Conservation (phyloP, 2,888 invertebrate genomes). For the Drosophila hawaiiensis region DNA sequence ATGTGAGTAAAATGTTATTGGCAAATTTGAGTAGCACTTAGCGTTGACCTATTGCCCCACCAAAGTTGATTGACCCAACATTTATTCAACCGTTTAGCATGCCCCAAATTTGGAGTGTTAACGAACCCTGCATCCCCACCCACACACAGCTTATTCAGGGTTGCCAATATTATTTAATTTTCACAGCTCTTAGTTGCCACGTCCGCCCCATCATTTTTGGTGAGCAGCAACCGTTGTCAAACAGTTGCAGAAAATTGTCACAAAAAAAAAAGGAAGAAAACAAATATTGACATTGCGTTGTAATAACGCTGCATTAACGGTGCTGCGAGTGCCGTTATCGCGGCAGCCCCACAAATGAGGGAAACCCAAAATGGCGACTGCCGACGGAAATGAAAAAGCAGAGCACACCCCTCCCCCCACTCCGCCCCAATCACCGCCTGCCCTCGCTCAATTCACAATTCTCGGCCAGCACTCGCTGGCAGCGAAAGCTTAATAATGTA, state of each 20-base stretch:
- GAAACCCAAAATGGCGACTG: conserved; percentile 61
- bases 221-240: conserved; percentile 54
- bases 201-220: not conserved
- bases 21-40: conserved; percentile 20
- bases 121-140: conserved; percentile 4
- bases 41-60: conserved; percentile 36
- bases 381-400: conserved; percentile 62
- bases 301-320: conserved; percentile 79
- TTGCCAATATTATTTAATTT: conserved; percentile 77
- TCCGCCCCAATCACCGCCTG: not conserved
- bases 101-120: conserved; percentile 64
- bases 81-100: conserved; percentile 43
- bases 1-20: conserved; percentile 5
- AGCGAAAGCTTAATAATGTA: conserved; percentile 80
- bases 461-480: conserved; percentile 26
- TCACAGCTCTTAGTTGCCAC: conserved; percentile 29
- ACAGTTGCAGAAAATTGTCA: conserved; percentile 74
- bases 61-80: conserved; percentile 9
- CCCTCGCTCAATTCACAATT: conserved; percentile 10
- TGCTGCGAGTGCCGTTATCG: conserved; percentile 34
- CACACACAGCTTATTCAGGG: conserved; percentile 65
- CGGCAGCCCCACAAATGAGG: conserved; percentile 43
- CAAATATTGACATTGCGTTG: conserved; percentile 81
- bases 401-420: conserved; percentile 4
- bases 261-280: conserved; percentile 16